Percentiles rank a stretch among this genome's conserved stretches.
Evolutionary conservation across 1,140 invertebrate species (phyloP).

Genomic region (Maniola jurtina): DNA sequence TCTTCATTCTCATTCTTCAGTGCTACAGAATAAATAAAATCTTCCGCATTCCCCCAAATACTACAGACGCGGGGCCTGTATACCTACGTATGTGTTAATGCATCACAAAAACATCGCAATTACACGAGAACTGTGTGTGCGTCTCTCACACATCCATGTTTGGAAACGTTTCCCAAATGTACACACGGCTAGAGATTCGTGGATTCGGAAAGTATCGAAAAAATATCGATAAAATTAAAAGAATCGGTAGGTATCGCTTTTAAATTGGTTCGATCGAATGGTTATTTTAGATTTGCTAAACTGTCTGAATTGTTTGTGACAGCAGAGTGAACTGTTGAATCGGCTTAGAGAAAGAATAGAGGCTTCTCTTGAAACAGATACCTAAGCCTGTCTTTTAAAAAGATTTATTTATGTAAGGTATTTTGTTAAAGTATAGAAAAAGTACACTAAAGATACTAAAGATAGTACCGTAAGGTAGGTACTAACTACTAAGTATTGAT

Average conservation of each 20-base stretch:
- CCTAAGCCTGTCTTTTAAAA: too few relatives aligned
- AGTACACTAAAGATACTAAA: too few relatives aligned
- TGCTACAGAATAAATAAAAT: slow-evolving; percentile 14
- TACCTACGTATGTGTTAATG: background rate
- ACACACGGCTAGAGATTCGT: background rate
- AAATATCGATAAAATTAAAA: background rate
- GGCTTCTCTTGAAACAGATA: too few relatives aligned
- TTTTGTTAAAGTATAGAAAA: too few relatives aligned
- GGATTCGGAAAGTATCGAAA: background rate
- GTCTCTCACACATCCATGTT: background rate
- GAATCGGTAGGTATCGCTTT: background rate
- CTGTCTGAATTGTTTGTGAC: too few relatives aligned
- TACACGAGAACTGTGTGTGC: slow-evolving; percentile 20
- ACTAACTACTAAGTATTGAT: too few relatives aligned
- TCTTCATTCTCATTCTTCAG: background rate
- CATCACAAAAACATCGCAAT: slow-evolving; percentile 19
- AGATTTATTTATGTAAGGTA: too few relatives aligned
- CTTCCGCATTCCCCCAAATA: slow-evolving; percentile 32
- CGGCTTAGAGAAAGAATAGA: too few relatives aligned
- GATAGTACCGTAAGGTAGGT: too few relatives aligned
- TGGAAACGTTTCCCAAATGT: background rate
- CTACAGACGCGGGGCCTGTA: slow-evolving; percentile 8
- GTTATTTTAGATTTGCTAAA: too few relatives aligned
- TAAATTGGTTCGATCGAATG: too few relatives aligned
- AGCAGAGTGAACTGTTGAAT: too few relatives aligned